Percentiles rank a stretch among this genome's conserved stretches.
Evolutionary conservation across 2,113 vertebrate species (phyloP).

Genomic region (Mystacornis crossleyi): DNA sequence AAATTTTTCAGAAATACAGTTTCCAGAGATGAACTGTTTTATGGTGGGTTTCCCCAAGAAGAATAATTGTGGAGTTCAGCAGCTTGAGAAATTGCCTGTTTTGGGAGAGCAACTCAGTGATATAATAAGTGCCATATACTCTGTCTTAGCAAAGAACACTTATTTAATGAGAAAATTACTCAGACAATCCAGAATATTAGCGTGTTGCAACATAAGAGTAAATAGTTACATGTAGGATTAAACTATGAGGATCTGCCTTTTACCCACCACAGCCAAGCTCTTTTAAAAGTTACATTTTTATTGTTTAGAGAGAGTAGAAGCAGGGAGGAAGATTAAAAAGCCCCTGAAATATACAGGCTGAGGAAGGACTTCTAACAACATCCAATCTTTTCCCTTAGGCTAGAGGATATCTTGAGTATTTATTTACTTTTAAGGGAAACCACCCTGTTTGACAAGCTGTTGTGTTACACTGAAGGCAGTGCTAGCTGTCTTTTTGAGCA

Average conservation of each 20-base stretch:
- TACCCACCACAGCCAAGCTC: neutral
- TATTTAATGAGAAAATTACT: neutral
- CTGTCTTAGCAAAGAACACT: neutral
- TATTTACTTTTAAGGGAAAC: constrained; percentile 60
- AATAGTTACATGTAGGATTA: neutral
- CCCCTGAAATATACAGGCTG: neutral
- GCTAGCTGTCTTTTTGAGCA: constrained; percentile 37
- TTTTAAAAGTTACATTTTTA: neutral
- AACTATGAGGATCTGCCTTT: neutral
- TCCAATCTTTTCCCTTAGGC: neutral
- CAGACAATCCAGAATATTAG: neutral
- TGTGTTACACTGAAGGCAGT: constrained; percentile 61
- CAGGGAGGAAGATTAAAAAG: neutral
- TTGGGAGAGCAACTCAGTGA: neutral
- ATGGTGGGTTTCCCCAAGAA: neutral
- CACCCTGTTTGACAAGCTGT: constrained; percentile 65
- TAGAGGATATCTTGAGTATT: constrained; percentile 40
- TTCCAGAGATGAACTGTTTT: neutral
- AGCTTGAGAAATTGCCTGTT: neutral
- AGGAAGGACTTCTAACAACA: neutral
- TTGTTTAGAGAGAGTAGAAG: neutral
- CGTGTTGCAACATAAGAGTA: neutral
- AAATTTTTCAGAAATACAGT: neutral
- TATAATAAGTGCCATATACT: neutral
- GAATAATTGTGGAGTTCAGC: neutral